Evolutionary conservation across 2,797 vertebrate genomes (phyloP), one percentile per base, ranked within the genome.

Genomic region (Molossus alvarezi): DNA sequence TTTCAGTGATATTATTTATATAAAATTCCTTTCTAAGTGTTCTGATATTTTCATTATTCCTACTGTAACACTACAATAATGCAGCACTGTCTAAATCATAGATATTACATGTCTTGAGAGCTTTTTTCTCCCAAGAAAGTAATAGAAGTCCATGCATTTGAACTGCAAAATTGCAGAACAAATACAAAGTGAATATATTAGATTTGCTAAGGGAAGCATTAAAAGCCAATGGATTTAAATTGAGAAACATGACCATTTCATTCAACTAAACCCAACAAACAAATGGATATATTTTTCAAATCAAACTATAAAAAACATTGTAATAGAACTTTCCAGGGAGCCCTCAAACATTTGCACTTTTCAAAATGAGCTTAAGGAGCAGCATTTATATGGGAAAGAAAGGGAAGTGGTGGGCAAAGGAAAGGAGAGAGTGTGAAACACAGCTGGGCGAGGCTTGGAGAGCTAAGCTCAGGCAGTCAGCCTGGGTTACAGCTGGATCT

Each of bases 131-230:
- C 48, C 27, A 51, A 37, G 72, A 85, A 82, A 90, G 37, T 80
- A 92, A 77, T 29, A 69, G 69, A 95, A 81, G 80, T 41, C 23
- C n/a, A 73, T 53, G 15, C 17, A 79, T 90, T 91, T 92, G 62
- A 95, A 90, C 60, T 88, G 9, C 6, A 83, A 83, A 92, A 82
- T 81, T 91, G 45, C 18, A 87, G 48, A 82, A n/a, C 15, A 77
- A 13, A 37, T 73, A 67, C 62, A 69, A 83, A 94, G 15, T 83
- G 27, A 88, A 60, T 84, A 65, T 75, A 60, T 80, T 91, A 85
- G 84, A 91, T 88, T 85, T 91, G 17, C 29, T 88, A 88, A 93
- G 20, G 18, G 27, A 92, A 94, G 1, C 20, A 77, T 91, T 95
- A 64, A 85, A 91, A 88, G 53, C 20, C 62, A 91, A 65, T 48